Evolutionary conservation across 2,888 invertebrate species (phyloP).

Genomic region (Brachylomia viminalis): DNA sequence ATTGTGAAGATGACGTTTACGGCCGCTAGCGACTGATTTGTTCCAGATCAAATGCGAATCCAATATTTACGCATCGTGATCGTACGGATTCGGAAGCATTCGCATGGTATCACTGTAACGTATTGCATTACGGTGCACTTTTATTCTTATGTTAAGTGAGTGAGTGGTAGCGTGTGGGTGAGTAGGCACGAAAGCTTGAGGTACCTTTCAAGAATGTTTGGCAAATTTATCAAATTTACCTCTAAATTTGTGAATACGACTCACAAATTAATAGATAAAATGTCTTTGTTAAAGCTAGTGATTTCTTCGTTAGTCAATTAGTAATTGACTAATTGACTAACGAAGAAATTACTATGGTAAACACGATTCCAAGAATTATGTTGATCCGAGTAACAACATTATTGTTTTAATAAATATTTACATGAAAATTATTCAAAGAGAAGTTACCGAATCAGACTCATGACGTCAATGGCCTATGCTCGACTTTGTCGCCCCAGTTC

Average conservation of each 20-base stretch:
- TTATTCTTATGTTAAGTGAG: slow-evolving; percentile 43
- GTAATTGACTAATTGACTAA: slow-evolving; percentile 42
- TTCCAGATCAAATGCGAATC: slow-evolving; percentile 82
- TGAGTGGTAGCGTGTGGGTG: slow-evolving; percentile 21
- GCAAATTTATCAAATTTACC: background rate
- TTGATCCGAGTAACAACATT: slow-evolving; percentile 37
- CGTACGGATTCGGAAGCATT: slow-evolving; percentile 70
- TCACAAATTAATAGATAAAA: slow-evolving; percentile 33
- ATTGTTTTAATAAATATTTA: slow-evolving; percentile 63
- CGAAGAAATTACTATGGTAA: slow-evolving; percentile 44
- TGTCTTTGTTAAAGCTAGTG: slow-evolving; percentile 21
- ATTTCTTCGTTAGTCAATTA: no score
- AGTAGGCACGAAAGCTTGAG: slow-evolving; percentile 13
- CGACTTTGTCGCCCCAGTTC: slow-evolving; percentile 67
- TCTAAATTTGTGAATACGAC: slow-evolving; percentile 11
- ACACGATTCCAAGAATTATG: slow-evolving; percentile 36
- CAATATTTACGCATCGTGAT: slow-evolving; percentile 79
- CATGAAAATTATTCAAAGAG: slow-evolving; percentile 60
- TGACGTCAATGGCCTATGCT: slow-evolving; percentile 57
- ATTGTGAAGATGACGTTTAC: slow-evolving; percentile 81
- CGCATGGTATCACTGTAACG: slow-evolving; percentile 62
- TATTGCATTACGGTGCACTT: slow-evolving; percentile 57
- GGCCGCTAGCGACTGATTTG: slow-evolving; percentile 82
- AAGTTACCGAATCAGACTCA: slow-evolving; percentile 55
- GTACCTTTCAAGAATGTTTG: background rate